These are phyloP conservation scores for Tachina fera DNA, from an alignment of 2,888 invertebrate species.

Conservation along the genomic window DNA sequence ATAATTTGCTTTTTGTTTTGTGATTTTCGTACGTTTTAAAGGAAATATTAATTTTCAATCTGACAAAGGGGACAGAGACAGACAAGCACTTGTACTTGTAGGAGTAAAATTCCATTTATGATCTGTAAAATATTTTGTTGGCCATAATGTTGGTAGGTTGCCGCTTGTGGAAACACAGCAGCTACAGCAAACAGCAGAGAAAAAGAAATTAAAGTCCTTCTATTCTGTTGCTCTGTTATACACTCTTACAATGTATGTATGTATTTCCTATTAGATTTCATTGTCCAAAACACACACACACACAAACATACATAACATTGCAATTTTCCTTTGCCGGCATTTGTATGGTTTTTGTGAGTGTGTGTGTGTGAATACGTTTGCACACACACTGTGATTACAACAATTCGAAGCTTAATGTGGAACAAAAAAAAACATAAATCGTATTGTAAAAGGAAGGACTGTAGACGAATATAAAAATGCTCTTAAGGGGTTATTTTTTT, in stretches of 20 bases:
- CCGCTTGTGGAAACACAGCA: conserved; percentile 16
- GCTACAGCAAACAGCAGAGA: conserved; percentile 6
- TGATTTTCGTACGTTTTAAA: neutral
- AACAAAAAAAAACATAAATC: conserved; percentile 1
- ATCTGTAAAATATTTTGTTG: conserved; percentile 47
- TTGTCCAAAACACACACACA: conserved; percentile 33
- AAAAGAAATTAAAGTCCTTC: conserved; percentile 9
- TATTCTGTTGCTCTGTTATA: conserved; percentile 6
- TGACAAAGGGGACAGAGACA: neutral
- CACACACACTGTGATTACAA: conserved; percentile 42
- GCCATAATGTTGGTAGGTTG: conserved; percentile 6
- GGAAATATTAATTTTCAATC: conserved; percentile 45
- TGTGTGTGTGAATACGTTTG: conserved; percentile 26
- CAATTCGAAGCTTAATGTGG: conserved; percentile 32
- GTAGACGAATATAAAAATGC: conserved; percentile 37
- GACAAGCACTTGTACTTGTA: conserved; percentile 13
- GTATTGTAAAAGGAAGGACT: conserved; percentile 23
- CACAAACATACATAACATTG: conserved; percentile 12
- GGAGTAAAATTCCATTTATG: conserved; percentile 32
- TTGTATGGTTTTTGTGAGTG: neutral
- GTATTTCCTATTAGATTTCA: conserved; percentile 40
- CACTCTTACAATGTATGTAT: neutral
- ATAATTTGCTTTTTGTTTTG: conserved; percentile 30
- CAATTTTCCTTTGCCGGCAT: conserved; percentile 19
- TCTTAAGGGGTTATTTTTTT: conserved; percentile 37